Conservation (phyloP, 2,888 invertebrate genomes). For the Melieria omissa region DNA sequence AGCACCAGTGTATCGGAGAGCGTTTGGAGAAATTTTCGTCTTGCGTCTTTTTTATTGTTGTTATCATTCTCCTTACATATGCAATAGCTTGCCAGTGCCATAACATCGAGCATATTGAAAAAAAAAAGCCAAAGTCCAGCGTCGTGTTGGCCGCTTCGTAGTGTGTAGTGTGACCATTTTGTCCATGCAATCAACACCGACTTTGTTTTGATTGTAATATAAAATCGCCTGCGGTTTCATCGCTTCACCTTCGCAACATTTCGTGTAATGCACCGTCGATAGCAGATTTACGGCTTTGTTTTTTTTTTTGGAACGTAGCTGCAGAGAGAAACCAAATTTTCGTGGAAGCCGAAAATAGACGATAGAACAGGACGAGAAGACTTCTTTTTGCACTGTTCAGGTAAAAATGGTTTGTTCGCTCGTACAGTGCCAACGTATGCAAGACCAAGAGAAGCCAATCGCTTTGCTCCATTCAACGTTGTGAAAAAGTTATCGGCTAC, state of each 20-base stretch:
- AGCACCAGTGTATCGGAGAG: no score
- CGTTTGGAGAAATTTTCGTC: no score
- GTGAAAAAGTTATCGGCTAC: slow-evolving; percentile 25
- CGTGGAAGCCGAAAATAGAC: slow-evolving; percentile 37
- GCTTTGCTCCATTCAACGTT: background rate
- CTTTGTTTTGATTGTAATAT: slow-evolving; percentile 38
- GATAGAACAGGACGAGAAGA: slow-evolving; percentile 29
- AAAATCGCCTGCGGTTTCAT: slow-evolving; percentile 42
- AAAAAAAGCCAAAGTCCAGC: slow-evolving; percentile 38
- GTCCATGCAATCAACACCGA: slow-evolving; percentile 38
- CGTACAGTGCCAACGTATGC: slow-evolving; percentile 38
- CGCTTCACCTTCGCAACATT: slow-evolving; percentile 36
- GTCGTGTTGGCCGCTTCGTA: slow-evolving; percentile 35
- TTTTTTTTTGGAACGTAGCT: slow-evolving; percentile 39
- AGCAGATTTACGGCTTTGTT: slow-evolving; percentile 38
- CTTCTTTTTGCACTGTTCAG: slow-evolving; percentile 35
- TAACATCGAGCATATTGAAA: slow-evolving; percentile 40
- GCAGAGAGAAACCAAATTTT: slow-evolving; percentile 34
- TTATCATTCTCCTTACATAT: no score
- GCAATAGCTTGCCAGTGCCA: background rate
- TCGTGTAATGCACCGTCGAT: slow-evolving; percentile 37
- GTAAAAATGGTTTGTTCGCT: slow-evolving; percentile 36
- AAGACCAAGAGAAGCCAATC: slow-evolving; percentile 17
- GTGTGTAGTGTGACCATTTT: slow-evolving; percentile 37
- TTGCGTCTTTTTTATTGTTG: no score